Evolutionary conservation across 2,888 invertebrate genomes (phyloP), one percentile per base, ranked within the genome.

Genomic region (Idaea straminata): DNA sequence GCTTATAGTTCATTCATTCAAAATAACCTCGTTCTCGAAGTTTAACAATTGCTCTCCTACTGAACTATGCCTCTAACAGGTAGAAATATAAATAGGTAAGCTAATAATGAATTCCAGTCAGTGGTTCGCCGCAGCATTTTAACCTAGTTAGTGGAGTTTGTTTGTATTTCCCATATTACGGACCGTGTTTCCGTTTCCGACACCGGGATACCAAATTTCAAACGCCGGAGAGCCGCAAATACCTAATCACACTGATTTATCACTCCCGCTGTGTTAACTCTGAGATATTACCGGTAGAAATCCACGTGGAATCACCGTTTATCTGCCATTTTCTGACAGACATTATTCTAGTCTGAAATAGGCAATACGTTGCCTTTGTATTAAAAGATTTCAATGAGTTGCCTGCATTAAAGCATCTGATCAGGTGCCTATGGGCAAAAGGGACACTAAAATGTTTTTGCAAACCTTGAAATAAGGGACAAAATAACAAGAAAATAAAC

Each of bases 191-290:
- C 16, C 62, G 64, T 63, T 68, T 66, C 64, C 66, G 57, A 15
- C 13, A 34, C 16, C 57, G 57, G 57, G 15, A 62, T 25, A 15
- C 3, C 36, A 57, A 58, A 65, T 15, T 62, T 63, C 65, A 65
- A 66, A 62, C 34, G 67, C 64, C 61, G 61, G 36, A 36, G 36
- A 5, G 1, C 36, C 10, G 10, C 36, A 36, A 13, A 47, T 47
- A 47, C 36, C 36, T 36, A 47, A 47, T 7, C 47, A 47, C 68
- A n/a, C 67, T 68, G 70, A 72, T 70, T 70, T 70, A 72, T 72
- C 59, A 61, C 66, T 25, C 61, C 61, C 63, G 65, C 68, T 68
- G 47, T 72, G 73, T 74, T 72, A 72, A 74, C 70, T 69, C 68
- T 61, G 68, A 73, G 65, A 67, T 69, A 69, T 73, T 63, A 65